Evolutionary conservation across 2,888 invertebrate species (phyloP), one percentile per base, ranked within the genome.

Genomic region (Elysia crispata): DNA sequence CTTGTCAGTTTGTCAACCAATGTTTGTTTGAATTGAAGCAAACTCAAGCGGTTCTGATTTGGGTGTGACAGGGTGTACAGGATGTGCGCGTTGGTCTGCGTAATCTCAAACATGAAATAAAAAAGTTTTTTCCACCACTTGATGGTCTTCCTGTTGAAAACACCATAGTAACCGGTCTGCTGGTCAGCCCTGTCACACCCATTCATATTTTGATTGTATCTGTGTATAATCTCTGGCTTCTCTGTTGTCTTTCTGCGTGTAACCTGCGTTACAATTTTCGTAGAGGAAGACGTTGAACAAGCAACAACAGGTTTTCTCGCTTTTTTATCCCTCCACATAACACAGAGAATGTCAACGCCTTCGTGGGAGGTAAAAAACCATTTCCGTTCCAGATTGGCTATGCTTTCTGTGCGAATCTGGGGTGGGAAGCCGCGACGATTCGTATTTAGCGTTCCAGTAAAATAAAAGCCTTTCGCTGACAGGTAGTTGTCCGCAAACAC

Each of bases 41-140:
- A 20, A 20, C 54, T 54, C 20, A 54, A 15, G 13, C 54, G 54
- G 13, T 54, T 54, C 54, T 54, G 13, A n/a, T n/a, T n/a, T n/a
- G n/a, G n/a, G 54, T 54, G 54, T 15, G 54, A 54, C 54, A 54
- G 54, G 54, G 54, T 15, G 20, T 54, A 54, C 54, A 54, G 20
- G 20, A 54, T 20, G 20, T 54, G 54, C 20, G 54, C 54, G 20
- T 54, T 54, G 54, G 54, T 54, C 54, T 54, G 54, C 13, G 13
- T 15, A 13, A 54, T 13, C 54, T 54, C 54, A 13, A 54, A 20
- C 54, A 54, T 54, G 20, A 54, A 54, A 54, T 54, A 54, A 54
- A 54, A 54, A 13, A 54, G 54, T 20, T 54, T 54, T 54, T 54
- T 54, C 54, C 54, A 54, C 54, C 54, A 54, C 54, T 54, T 54